Base-by-base conservation (phyloP, 1,140 invertebrate genomes). In the Argopecten irradians region DNA sequence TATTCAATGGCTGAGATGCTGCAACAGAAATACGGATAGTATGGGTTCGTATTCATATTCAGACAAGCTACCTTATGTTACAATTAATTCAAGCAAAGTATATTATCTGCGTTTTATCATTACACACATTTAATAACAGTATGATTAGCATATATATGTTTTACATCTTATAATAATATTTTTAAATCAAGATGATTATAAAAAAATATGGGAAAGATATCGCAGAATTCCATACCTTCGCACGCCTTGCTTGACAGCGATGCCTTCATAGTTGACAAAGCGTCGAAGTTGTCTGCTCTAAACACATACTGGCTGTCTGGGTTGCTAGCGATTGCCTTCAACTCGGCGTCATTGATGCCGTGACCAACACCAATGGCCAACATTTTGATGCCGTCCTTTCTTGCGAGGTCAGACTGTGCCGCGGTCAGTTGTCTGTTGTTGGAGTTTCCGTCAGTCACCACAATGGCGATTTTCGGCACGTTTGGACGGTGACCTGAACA, bases 291-390 rank as follows among this genome's bases (percentile, higher is more conserved):
- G 35, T 92, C 92, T 1, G 91, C 91, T n/a, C 88, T 91, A 46
- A 93, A 88, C 13, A 91, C 83, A 87, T 93, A 94, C 36, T 91
- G 84, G 43, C 92, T 92, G 28, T 90, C 87, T 28, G 92, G 91
- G 36, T 92, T 55, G 32, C 90, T 93, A 14, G 94, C 90, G 39
- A 93, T 91, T 0, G 88, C 88, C 14, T 88, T 89, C n/a, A 93
- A 22, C 82, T 93, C 92, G 13, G n/a, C 82, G 16, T 89, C 33
- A 82, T 88, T 91, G 82, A 92, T 90, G 71, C 92, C 92, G 34
- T 87, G 89, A n/a, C 93, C 93, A 82, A 94, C 91, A 35, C 94
- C 94, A 87, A 95, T 92, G 36, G 92, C 88, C 43, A 94, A 93
- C 43, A 95, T 83, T 13, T 85, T 93, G n/a, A 94, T 93, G 16